phyloP scores from a whole-genome alignment of 2,797 vertebrate genomes.

The Falco novaeseelandiae region DNA sequence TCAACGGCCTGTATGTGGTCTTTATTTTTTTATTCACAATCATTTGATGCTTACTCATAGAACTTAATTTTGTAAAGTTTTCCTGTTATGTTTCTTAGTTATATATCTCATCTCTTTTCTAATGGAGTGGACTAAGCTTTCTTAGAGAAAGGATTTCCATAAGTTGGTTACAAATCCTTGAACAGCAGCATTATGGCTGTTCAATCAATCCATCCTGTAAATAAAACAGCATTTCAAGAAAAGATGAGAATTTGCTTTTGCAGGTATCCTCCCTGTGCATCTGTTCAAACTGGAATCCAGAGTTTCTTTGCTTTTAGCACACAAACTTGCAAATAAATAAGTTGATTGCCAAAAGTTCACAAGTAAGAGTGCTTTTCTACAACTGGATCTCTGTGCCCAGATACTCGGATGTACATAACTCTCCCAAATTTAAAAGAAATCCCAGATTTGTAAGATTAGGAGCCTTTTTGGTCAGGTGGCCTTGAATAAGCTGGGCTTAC shows the following conservation, averaged over 20 bases:
- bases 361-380: not conserved
- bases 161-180: not conserved
- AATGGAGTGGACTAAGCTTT: not conserved
- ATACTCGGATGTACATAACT: not conserved
- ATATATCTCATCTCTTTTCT: not conserved
- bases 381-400: not conserved
- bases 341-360: not conserved
- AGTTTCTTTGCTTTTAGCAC: not conserved
- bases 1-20: not conserved
- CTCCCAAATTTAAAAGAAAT: not conserved
- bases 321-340: not conserved
- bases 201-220: not conserved
- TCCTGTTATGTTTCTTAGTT: not conserved
- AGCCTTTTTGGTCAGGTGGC: not conserved
- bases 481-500: not conserved
- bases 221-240: not conserved
- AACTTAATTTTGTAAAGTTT: not conserved
- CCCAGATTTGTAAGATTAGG: not conserved
- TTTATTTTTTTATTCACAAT: not conserved
- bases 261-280: not conserved
- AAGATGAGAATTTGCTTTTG: not conserved
- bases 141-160: not conserved
- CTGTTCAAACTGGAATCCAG: not conserved
- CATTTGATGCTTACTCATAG: not conserved
- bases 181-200: not conserved